phyloP scores from a whole-genome alignment of 1,140 invertebrate species.

The Drosophila kanapiae region DNA sequence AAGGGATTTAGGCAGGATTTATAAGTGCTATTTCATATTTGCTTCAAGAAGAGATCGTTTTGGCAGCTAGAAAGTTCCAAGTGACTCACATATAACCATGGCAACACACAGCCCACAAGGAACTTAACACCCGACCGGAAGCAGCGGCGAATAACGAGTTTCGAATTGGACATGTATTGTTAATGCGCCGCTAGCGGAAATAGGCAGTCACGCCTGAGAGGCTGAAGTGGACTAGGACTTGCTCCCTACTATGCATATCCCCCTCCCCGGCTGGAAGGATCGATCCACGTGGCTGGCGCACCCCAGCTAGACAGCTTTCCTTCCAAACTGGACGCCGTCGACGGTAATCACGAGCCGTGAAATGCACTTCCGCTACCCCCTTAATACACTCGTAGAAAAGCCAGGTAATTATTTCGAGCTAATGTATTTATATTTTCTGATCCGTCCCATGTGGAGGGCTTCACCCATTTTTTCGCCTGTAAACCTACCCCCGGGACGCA shows the following conservation, averaged over 20 bases:
- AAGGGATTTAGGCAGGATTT: not conserved
- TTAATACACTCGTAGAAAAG: constrained; percentile 1
- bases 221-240: constrained; percentile 52
- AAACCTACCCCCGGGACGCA: constrained; percentile 7
- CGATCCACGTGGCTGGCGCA: constrained; percentile 72
- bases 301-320: constrained; percentile 53
- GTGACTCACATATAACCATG: constrained; percentile 43
- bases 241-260: not conserved
- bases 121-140: constrained; percentile 57
- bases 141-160: constrained; percentile 65
- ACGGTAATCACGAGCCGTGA: constrained; percentile 68
- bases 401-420: not conserved
- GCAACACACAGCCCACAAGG: constrained; percentile 59
- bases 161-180: constrained; percentile 54
- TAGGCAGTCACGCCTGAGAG: constrained; percentile 80
- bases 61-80: not conserved
- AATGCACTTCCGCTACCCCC: constrained; percentile 79
- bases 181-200: constrained; percentile 66
- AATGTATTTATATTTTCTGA: not conserved
- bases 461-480: not conserved
- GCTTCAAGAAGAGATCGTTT: not conserved
- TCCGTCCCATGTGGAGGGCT: no score
- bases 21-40: not conserved
- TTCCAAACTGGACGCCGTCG: constrained; percentile 33
- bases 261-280: not conserved